Percentiles rank a stretch among this genome's conserved stretches.
These are phyloP conservation scores for Acanthoscelides obtectus DNA, from an alignment of 2,888 invertebrate species.

Conservation along the genomic window DNA sequence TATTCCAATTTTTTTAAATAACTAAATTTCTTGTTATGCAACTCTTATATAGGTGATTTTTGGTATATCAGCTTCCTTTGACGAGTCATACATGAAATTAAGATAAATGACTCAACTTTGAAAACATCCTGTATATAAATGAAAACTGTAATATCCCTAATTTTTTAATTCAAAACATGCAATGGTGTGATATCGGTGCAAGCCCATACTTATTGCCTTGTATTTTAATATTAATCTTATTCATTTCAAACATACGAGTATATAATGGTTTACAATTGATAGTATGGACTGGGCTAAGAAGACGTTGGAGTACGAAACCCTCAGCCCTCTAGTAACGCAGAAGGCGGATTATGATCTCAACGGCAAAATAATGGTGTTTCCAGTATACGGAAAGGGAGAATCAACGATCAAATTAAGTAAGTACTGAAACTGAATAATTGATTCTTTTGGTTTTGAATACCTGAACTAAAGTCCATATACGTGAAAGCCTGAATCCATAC, in stretches of 20 bases:
- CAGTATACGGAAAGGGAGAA: constrained; percentile 20
- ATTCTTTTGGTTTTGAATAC: neutral
- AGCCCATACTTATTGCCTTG: neutral
- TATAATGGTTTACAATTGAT: too few species aligned
- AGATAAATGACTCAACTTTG: neutral
- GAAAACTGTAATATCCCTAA: too few species aligned
- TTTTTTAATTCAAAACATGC: neutral
- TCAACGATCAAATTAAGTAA: constrained; percentile 16
- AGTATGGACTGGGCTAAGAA: constrained; percentile 19
- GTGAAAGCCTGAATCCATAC: neutral
- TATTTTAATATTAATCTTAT: neutral
- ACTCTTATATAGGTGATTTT: too few species aligned
- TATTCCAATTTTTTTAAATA: too few species aligned
- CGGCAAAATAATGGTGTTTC: constrained; percentile 24
- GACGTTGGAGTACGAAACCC: constrained; percentile 12
- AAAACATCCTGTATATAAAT: too few species aligned
- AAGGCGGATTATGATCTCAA: constrained; percentile 17
- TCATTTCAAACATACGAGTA: too few species aligned
- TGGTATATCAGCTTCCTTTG: too few species aligned
- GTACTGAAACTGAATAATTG: constrained; percentile 2
- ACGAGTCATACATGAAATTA: neutral
- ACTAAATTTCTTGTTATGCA: too few species aligned
- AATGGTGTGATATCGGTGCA: neutral
- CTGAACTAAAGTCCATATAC: neutral
- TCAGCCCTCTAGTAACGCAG: constrained; percentile 12